Base-by-base conservation (phyloP, 2,797 vertebrate species). In the Monodelphis domestica region DNA sequence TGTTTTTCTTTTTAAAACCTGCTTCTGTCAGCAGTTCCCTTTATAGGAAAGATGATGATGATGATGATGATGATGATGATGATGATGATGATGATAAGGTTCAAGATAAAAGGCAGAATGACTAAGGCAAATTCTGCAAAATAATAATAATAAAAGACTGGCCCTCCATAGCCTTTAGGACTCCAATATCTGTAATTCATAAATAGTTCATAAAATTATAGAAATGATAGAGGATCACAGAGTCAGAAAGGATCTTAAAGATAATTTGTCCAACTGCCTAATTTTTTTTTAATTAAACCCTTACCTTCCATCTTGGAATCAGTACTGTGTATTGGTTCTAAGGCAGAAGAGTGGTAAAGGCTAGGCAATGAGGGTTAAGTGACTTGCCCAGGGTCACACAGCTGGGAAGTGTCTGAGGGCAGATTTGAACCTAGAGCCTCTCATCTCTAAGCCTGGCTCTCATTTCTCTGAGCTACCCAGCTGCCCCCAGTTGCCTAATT, bases 1-100 rank as follows among this genome's bases (percentile, higher is more conserved):
- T 29, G 45, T 90, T 93, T 93, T 90, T 28, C 15, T 87, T 70
- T 93, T 54, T 45, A 45, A 84, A 84, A 84, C 38, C 70, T 84
- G 38, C 70, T 84, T 84, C 70, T 84, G 70, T 84, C 70, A 84
- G 70, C 70, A 84, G 21, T 84, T 84, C 70, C 70, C 70, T 84
- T 50, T 84, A 84, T 84, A 84, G 70, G 38, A 84, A 21, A 45
- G 70, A 84, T 50, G 70, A 84, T 63, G 57, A 63, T 84, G 70
- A 84, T 53, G 11, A 53, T 84, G 24, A 84, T 63, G 57, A 63
- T 84, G 70, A 84, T 53, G 11, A 53, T 84, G 70, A 84, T 50
- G 70, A 84, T 63, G 57, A 63, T 84, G 70, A 84, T 53, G 11
- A 53, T 84, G 24, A n/a, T n/a, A 45, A 84, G 84, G 38, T 28